These are phyloP conservation scores for Mamestra configurata DNA, from an alignment of 1,140 invertebrate genomes.

Conservation along the genomic window DNA sequence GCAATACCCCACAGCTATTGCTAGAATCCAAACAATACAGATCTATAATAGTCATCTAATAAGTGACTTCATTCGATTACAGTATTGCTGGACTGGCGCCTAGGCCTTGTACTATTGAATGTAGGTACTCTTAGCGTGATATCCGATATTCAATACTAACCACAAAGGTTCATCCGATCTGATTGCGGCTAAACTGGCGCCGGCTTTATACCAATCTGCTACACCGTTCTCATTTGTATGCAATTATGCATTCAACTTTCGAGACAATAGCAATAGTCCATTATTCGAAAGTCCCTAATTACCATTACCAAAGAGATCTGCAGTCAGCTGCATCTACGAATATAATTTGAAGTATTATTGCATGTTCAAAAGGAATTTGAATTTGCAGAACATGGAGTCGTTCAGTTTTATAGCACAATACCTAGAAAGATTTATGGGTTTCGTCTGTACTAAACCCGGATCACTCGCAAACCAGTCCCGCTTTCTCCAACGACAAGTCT, in stretches of 20 bases:
- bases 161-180: slow-evolving; percentile 63
- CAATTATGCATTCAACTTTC: slow-evolving; percentile 19
- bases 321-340: neutral
- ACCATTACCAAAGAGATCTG: neutral
- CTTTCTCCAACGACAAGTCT: slow-evolving; percentile 36
- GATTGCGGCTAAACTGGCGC: slow-evolving; percentile 63
- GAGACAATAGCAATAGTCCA: slow-evolving; percentile 11
- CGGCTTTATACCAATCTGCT: slow-evolving; percentile 42
- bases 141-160: slow-evolving; percentile 61
- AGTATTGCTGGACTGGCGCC: neutral
- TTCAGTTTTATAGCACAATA: slow-evolving; percentile 36
- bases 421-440: slow-evolving; percentile 39
- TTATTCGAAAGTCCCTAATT: slow-evolving; percentile 3
- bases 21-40: neutral
- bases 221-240: slow-evolving; percentile 11
- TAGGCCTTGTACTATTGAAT: slow-evolving; percentile 38
- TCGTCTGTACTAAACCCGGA: slow-evolving; percentile 17
- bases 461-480: slow-evolving; percentile 14
- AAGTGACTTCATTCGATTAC: neutral
- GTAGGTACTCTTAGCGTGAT: slow-evolving; percentile 54
- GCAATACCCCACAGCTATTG: no score
- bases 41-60: neutral
- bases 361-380: slow-evolving; percentile 19
- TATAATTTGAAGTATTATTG: slow-evolving; percentile 15
- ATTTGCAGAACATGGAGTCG: slow-evolving; percentile 16